Evolutionary conservation across 2,888 invertebrate species (phyloP).

Genomic region (Allacma fusca): DNA sequence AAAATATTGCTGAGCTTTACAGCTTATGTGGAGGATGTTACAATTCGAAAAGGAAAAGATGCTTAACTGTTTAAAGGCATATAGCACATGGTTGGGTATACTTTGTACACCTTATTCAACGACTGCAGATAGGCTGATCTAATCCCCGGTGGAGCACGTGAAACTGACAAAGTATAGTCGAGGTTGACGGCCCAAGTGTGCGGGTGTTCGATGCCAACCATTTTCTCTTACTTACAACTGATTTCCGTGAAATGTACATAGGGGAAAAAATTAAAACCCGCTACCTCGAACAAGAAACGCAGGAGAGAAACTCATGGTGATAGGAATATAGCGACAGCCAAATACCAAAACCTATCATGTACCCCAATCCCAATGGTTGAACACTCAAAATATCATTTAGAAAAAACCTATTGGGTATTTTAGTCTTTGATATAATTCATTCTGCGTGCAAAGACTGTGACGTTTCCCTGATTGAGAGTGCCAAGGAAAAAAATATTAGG

Average conservation of each 20-base stretch:
- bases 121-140: slow-evolving; percentile 21
- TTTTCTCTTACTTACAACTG: slow-evolving; percentile 5
- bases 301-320: slow-evolving; percentile 1
- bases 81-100: slow-evolving; percentile 17
- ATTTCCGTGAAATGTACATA: slow-evolving; percentile 30
- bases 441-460: slow-evolving; percentile 27
- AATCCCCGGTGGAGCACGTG: slow-evolving; percentile 40
- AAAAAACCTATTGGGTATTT: slow-evolving; percentile 9
- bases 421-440: slow-evolving; percentile 21
- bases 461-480: slow-evolving; percentile 34
- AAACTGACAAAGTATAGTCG: slow-evolving; percentile 40
- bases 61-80: slow-evolving; percentile 20
- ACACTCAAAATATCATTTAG: neutral
- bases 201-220: slow-evolving; percentile 36
- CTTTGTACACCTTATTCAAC: neutral
- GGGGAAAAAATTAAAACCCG: slow-evolving; percentile 23
- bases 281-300: neutral
- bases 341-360: slow-evolving; percentile 33
- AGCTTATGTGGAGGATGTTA: slow-evolving; percentile 27
- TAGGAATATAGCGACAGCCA: slow-evolving; percentile 1
- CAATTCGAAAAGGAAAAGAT: slow-evolving; percentile 34
- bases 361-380: slow-evolving; percentile 18
- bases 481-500: neutral
- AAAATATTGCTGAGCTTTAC: slow-evolving; percentile 41
- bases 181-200: slow-evolving; percentile 42